A percentile compares a stretch with the other conserved stretches of the same genome.
These are phyloP conservation scores for Lordiphosa collinella DNA, from an alignment of 1,140 invertebrate genomes.

Conservation along the genomic window DNA sequence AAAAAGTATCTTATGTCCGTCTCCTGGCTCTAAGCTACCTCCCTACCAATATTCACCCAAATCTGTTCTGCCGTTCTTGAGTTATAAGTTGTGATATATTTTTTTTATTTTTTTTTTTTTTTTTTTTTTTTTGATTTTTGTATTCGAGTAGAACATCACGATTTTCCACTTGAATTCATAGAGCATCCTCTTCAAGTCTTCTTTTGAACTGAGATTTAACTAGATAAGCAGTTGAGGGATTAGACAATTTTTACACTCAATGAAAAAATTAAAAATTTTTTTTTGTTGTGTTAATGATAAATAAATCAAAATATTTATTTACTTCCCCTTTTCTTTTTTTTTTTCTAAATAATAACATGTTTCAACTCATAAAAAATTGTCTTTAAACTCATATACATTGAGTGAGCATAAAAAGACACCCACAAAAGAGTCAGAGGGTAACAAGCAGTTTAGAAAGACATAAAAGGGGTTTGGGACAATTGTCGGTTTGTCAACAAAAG, in stretches of 20 bases:
- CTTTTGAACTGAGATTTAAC: too few species aligned
- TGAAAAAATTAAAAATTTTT: neutral
- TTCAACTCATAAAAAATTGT: slow-evolving; percentile 50
- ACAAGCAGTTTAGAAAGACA: slow-evolving; percentile 32
- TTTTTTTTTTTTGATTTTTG: slow-evolving; percentile 10
- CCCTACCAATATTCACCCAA: too few species aligned
- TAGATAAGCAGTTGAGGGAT: too few species aligned
- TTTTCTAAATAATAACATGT: slow-evolving; percentile 60
- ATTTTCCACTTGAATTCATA: slow-evolving; percentile 27
- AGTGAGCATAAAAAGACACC: slow-evolving; percentile 31
- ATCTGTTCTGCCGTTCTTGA: too few species aligned
- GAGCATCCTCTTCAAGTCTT: too few species aligned
- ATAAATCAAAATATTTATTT: slow-evolving; percentile 38
- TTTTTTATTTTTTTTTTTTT: too few species aligned
- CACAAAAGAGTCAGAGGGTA: slow-evolving; percentile 39
- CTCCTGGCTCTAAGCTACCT: too few species aligned
- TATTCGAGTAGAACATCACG: slow-evolving; percentile 20
- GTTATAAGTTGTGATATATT: too few species aligned
- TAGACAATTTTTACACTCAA: too few species aligned
- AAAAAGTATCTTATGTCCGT: too few species aligned
- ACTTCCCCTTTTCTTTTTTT: neutral
- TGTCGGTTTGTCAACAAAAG: slow-evolving; percentile 41
- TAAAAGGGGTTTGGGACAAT: slow-evolving; percentile 41
- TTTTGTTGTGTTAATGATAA: slow-evolving; percentile 7
- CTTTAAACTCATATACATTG: slow-evolving; percentile 47